Evolutionary conservation across 2,113 vertebrate species (phyloP).

Genomic region (Argyrosomus japonicus): DNA sequence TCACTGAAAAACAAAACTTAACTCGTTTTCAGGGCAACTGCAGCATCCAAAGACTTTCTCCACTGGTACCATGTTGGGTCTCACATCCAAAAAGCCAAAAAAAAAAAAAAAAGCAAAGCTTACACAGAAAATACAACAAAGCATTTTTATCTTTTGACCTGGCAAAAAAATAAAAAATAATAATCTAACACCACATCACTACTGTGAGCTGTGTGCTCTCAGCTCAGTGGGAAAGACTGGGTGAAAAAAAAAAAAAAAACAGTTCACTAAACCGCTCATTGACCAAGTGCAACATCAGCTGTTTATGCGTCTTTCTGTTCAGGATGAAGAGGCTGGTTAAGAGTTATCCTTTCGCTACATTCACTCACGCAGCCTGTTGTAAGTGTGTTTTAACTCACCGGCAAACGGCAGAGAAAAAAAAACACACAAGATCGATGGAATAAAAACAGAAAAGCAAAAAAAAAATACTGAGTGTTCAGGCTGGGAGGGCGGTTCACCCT

Average conservation of each 20-base stretch:
- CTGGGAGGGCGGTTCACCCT: constrained; percentile 18
- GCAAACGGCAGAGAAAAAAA: constrained; percentile 15
- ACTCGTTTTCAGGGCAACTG: constrained; percentile 54
- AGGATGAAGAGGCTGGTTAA: constrained; percentile 26
- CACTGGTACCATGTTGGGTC: constrained; percentile 74
- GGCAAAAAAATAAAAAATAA: background rate
- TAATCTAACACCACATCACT: constrained; percentile 73
- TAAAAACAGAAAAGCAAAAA: constrained; percentile 33
- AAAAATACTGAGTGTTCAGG: constrained; percentile 65
- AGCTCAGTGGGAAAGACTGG: constrained; percentile 76
- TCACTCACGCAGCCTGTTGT: constrained; percentile 43
- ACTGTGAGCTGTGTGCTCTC: constrained; percentile 67
- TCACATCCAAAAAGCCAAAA: constrained; percentile 47
- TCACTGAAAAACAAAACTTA: constrained; percentile 47
- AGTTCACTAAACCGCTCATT: constrained; percentile 45
- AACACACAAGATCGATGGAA: constrained; percentile 6
- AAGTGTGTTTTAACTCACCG: constrained; percentile 27
- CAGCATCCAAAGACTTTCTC: constrained; percentile 60
- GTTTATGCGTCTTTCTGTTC: constrained; percentile 47
- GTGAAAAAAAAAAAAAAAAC: background rate
- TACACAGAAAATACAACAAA: constrained; percentile 53
- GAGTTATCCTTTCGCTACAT: constrained; percentile 58
- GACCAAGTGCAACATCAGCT: constrained; percentile 64
- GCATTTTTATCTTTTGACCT: constrained; percentile 21
- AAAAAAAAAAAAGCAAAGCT: constrained; percentile 45